phyloP scores from a whole-genome alignment of 2,888 invertebrate species.

The Cyrtodaria siliqua region DNA sequence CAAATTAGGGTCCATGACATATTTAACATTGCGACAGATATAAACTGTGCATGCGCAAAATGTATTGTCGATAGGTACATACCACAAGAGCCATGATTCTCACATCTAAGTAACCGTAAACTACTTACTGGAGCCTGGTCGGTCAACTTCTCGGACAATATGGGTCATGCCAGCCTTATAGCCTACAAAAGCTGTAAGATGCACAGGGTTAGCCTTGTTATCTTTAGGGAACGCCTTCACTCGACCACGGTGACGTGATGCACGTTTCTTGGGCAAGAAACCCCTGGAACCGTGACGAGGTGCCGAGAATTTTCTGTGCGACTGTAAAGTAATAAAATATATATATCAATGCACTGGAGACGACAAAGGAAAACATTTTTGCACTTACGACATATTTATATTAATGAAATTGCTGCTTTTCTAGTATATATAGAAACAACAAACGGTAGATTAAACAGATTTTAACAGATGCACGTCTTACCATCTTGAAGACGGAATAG shows the following conservation, averaged over 20 bases:
- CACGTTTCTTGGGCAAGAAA: slow-evolving; percentile 99
- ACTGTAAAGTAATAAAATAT: slow-evolving; percentile 89
- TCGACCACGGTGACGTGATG: slow-evolving; percentile 98
- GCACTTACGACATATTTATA: too few relatives aligned
- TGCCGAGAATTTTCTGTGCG: slow-evolving; percentile 99
- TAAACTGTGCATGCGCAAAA: too few relatives aligned
- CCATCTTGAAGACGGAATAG: slow-evolving; percentile 66
- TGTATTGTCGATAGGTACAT: too few relatives aligned
- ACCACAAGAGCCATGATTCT: too few relatives aligned
- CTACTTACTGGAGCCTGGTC: slow-evolving; percentile 98
- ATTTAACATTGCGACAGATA: too few relatives aligned
- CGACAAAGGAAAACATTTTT: too few relatives aligned
- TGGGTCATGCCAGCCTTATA: slow-evolving; percentile 99
- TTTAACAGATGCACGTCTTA: slow-evolving; percentile 40
- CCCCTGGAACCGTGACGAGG: slow-evolving; percentile 99
- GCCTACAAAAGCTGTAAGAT: slow-evolving; percentile 98
- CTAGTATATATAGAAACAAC: slow-evolving; percentile 63
- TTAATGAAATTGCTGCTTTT: slow-evolving; percentile 45
- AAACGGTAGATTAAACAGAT: slow-evolving; percentile 39
- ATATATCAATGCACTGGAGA: too few relatives aligned
- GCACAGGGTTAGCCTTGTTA: slow-evolving; percentile 97
- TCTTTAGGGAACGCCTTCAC: slow-evolving; percentile 99
- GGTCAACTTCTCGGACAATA: slow-evolving; percentile 98
- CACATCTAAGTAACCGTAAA: too few relatives aligned
- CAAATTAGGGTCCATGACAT: too few relatives aligned